Base-by-base conservation (phyloP, 2,113 vertebrate genomes). In the Diadophis punctatus region DNA sequence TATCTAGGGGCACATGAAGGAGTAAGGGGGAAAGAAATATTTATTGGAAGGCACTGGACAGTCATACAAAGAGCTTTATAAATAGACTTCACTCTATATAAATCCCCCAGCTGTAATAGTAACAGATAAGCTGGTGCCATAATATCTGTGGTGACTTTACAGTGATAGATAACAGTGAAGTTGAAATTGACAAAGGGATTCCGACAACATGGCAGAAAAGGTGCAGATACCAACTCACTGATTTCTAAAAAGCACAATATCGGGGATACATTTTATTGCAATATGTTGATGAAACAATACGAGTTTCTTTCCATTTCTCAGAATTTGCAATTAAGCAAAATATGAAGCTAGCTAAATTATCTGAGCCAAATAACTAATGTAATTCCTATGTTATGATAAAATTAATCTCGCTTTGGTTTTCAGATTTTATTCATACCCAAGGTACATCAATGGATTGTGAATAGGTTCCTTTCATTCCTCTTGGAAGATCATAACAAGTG, bases 81-180 rank as follows among this genome's bases (percentile, higher is more conserved):
- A 91, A 95, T 25, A 91, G 95, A 55, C 91, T 94, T 93, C 74
- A 43, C 68, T 96, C 93, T 55, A 51, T 90, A 87, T 95, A 96
- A 96, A 96, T 95, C 95, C 90, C 0, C 1, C 3, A 14, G 88
- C 90, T 96, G 94, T 93, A 90, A 55, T 86, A 94, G 80, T 53
- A 68, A 20, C 48, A 94, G 95, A 93, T 91, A 93, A 93, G 48
- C 34, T 90, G 0, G 9, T 88, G 86, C 88, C 95, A 89, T 92
- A 56, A 90, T 4, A 90, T 95, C 90, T 53, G 1, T n/a, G 60
- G 94, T 86, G 92, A 88, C 6, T 90, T 53, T 48, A 88, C 16
- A 68, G 43, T 48, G 93, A 94, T 93, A 93, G 88, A 93, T n/a
- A 43, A 74, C 14, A 27, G 3, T 27, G 88, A 90, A 68, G 92